Base-by-base conservation (phyloP, 2,888 invertebrate genomes). In the Heliconius ethilla region DNA sequence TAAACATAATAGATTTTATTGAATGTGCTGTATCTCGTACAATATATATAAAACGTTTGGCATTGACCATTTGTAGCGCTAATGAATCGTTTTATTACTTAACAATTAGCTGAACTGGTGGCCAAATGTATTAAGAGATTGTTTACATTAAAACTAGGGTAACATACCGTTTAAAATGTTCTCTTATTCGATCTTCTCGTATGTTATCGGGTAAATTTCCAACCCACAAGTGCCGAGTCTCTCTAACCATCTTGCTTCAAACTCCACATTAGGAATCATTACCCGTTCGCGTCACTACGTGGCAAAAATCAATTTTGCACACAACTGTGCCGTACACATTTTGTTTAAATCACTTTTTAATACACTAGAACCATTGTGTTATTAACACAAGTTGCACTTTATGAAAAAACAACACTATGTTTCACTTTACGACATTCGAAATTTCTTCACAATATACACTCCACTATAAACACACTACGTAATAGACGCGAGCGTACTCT, bases 141-240 rank as follows among this genome's bases (percentile, higher is more conserved):
- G 74, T 63, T 65, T 72, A 66, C 25, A 15, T 67, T 37, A 65
- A 74, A 72, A n/a, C 63, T 63, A 82, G 78, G 75, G 78, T 55
- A 62, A 80, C 83, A 96, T 96, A 98, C 98, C 98, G 97, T 97
- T 98, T 98, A 96, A 99, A 99, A 96, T 98, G 98, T 95, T 98
- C 98, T 96, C 97, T 96, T 96, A 99, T 98, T 95, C 98, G 97
- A 95, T 98, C 98, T 96, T 99, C 98, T 94, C 98, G 97, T 96
- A 98, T 98, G 96, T 98, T 98, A 96, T 99, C 99, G 97, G 99
- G 99, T 97, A 99, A 98, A 97, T 99, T 99, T 97, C 99, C 99
- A 97, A 99, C 98, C 98, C 99, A 99, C 96, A 99, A 97, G 96
- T 99, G 99, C 97, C 99, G 98, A 97, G 99, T 99, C 98, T 99